These are phyloP conservation scores for Mythimna ferrago DNA, from an alignment of 2,888 invertebrate species.

Conservation along the genomic window DNA sequence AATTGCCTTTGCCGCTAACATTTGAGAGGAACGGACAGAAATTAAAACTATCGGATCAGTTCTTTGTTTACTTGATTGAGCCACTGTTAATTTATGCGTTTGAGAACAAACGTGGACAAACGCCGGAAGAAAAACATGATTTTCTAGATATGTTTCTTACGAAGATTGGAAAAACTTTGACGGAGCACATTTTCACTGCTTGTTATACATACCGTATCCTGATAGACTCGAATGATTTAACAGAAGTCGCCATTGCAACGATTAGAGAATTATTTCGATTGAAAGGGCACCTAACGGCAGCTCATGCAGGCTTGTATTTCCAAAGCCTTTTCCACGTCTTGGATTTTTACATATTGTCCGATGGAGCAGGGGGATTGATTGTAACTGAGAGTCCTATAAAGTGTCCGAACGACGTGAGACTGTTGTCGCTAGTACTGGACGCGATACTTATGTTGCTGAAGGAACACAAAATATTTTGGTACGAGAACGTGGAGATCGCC, in stretches of 20 bases:
- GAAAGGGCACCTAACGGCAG: slow-evolving; percentile 64
- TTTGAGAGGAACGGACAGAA: slow-evolving; percentile 70
- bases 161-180: slow-evolving; percentile 57
- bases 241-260: slow-evolving; percentile 57
- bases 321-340: slow-evolving; percentile 70
- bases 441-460: slow-evolving; percentile 70
- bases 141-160: slow-evolving; percentile 55
- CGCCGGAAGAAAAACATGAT: slow-evolving; percentile 25
- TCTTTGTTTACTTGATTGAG: slow-evolving; percentile 63
- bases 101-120: slow-evolving; percentile 22
- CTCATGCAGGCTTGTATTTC: slow-evolving; percentile 70
- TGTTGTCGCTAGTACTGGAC: slow-evolving; percentile 66
- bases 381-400: slow-evolving; percentile 61
- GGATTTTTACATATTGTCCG: slow-evolving; percentile 64
- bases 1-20: slow-evolving; percentile 53
- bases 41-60: slow-evolving; percentile 68
- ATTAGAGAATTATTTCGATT: slow-evolving; percentile 67
- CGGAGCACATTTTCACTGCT: slow-evolving; percentile 66
- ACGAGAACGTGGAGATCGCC: slow-evolving; percentile 71
- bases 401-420: slow-evolving; percentile 63
- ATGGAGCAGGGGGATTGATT: slow-evolving; percentile 64
- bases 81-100: slow-evolving; percentile 62
- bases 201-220: slow-evolving; percentile 60
- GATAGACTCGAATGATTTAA: slow-evolving; percentile 54
- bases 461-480: slow-evolving; percentile 72